Conservation (phyloP, 2,113 vertebrate genomes). For the Pipra filicauda region DNA sequence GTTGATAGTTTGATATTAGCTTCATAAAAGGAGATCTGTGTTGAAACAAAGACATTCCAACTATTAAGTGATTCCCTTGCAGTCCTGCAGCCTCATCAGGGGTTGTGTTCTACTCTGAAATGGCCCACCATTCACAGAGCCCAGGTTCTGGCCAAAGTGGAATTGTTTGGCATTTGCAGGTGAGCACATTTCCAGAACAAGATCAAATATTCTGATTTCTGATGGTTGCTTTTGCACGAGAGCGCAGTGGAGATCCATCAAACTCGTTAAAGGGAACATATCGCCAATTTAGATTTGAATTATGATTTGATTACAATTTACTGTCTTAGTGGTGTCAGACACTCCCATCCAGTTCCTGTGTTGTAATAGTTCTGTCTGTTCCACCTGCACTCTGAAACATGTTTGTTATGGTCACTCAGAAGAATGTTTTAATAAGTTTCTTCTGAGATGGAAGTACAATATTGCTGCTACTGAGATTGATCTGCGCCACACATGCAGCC, state of each 20-base stretch:
- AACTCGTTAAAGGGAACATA: neutral
- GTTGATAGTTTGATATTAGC: neutral
- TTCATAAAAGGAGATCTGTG: neutral
- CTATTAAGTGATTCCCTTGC: neutral
- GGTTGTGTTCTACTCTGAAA: neutral
- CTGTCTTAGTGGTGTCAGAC: neutral
- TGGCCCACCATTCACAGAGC: neutral
- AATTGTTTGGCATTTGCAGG: neutral
- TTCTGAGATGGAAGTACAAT: neutral
- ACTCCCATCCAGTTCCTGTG: neutral
- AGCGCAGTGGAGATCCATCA: neutral
- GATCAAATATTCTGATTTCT: neutral
- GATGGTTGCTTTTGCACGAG: neutral
- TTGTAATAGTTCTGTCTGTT: neutral
- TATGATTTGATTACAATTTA: neutral
- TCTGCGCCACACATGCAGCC: neutral
- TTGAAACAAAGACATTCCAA: neutral
- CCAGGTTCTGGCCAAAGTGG: neutral
- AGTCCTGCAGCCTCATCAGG: neutral
- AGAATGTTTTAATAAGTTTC: neutral
- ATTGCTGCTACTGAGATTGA: neutral
- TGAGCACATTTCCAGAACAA: neutral
- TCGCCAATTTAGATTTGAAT: neutral
- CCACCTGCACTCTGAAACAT: neutral
- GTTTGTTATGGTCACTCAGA: neutral